These are phyloP conservation scores for Dasyornis broadbenti DNA, from an alignment of 2,113 vertebrate species.

Conservation along the genomic window DNA sequence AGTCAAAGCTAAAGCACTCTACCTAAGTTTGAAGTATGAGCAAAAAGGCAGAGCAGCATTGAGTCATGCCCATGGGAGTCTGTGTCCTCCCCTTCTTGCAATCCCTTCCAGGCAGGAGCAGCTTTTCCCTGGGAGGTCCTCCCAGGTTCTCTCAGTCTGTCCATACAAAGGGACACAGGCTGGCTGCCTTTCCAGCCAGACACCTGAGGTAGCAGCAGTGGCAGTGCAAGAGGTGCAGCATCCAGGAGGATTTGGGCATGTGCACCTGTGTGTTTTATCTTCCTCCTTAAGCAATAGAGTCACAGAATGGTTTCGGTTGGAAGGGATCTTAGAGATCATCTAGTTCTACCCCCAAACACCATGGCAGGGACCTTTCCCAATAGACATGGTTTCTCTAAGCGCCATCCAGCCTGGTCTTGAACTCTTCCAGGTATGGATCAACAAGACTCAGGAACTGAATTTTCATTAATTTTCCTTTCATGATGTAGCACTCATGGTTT, in stretches of 20 bases:
- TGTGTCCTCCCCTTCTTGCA: neutral
- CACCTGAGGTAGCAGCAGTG: neutral
- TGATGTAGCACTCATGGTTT: neutral
- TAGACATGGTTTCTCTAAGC: neutral
- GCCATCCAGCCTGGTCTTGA: neutral
- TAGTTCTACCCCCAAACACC: neutral
- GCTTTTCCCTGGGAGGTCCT: neutral
- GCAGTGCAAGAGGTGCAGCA: neutral
- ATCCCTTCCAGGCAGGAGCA: neutral
- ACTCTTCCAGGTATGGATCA: neutral
- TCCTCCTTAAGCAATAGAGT: neutral
- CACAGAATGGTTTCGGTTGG: neutral
- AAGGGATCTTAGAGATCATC: neutral
- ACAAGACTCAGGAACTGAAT: neutral
- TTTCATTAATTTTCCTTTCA: neutral
- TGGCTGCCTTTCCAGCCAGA: neutral
- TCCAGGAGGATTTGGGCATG: neutral
- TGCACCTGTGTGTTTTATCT: rapidly evolving
- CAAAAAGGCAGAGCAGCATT: neutral
- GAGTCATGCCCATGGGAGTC: neutral
- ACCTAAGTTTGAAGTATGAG: neutral
- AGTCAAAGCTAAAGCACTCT: neutral
- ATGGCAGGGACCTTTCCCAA: neutral
- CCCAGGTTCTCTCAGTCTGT: neutral
- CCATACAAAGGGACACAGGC: neutral